Percentiles rank a stretch among this genome's conserved stretches.
Evolutionary conservation across 2,797 vertebrate species (phyloP).

Genomic region (Chanos chanos): DNA sequence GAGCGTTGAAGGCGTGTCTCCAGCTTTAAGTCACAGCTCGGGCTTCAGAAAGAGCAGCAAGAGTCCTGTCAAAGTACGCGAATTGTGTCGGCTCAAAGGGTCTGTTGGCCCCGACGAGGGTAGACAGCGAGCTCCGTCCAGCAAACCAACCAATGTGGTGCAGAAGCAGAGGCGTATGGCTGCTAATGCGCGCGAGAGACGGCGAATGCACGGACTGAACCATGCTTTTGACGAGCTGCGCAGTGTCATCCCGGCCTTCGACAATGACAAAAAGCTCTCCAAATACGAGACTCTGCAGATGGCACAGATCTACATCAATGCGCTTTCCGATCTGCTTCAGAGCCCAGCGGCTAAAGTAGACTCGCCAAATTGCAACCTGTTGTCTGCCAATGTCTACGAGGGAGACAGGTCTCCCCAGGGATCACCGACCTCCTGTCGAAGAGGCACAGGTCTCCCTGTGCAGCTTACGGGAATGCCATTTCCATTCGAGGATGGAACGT

Average conservation of each 20-base stretch:
- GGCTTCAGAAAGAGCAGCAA: conserved; percentile 59
- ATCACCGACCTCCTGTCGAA: conserved; percentile 53
- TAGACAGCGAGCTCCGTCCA: conserved; percentile 75
- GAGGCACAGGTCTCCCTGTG: conserved; percentile 60
- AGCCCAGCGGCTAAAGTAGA: conserved; percentile 53
- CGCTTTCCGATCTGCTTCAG: conserved; percentile 87
- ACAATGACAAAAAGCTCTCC: conserved; percentile 97
- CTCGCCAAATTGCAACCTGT: conserved; percentile 61
- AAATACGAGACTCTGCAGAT: conserved; percentile 97
- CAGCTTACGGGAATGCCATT: conserved; percentile 75
- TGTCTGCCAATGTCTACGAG: conserved; percentile 46
- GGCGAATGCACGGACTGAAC: conserved; percentile 95
- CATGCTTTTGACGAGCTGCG: conserved; percentile 95
- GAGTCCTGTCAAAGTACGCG: conserved; percentile 66
- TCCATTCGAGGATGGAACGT: conserved; percentile 71
- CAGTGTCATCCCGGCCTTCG: conserved; percentile 93
- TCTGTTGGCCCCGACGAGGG: conserved; percentile 50
- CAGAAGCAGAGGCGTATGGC: conserved; percentile 89
- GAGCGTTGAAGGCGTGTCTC: conserved; percentile 60
- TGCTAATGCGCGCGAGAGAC: conserved; percentile 90
- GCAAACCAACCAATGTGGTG: conserved; percentile 72
- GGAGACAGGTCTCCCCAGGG: conserved; percentile 45
- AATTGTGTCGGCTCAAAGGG: conserved; percentile 70
- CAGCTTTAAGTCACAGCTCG: conserved; percentile 57
- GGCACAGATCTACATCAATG: conserved; percentile 98